These are phyloP conservation scores for Sphaeramia orbicularis DNA, from an alignment of 2,797 vertebrate species.

Conservation along the genomic window DNA sequence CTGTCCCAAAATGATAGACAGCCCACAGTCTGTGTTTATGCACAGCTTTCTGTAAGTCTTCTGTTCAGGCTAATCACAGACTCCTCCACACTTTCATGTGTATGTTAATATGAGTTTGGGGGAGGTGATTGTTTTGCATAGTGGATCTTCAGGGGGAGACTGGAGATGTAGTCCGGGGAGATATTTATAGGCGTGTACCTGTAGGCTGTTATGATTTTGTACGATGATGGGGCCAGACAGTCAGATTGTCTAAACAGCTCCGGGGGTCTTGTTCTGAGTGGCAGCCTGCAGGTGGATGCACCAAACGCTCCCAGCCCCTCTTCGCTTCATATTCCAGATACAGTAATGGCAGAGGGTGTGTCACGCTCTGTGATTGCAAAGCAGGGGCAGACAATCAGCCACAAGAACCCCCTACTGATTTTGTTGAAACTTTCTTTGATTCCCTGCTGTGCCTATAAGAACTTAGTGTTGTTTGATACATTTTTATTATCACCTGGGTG, in stretches of 20 bases:
- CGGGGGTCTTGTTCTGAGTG: slow-evolving; percentile 50
- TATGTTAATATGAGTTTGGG: slow-evolving; percentile 60
- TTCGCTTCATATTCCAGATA: slow-evolving; percentile 36
- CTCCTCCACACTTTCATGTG: slow-evolving; percentile 59
- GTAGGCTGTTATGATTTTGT: slow-evolving; percentile 67
- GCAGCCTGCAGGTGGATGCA: slow-evolving; percentile 55
- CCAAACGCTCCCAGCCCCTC: slow-evolving; percentile 31
- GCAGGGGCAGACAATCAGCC: slow-evolving; percentile 63
- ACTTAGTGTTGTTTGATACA: slow-evolving; percentile 46
- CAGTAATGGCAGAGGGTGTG: slow-evolving; percentile 55
- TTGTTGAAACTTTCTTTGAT: slow-evolving; percentile 55
- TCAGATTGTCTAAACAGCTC: slow-evolving; percentile 60
- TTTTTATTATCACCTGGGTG: slow-evolving; percentile 43
- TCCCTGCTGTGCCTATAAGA: slow-evolving; percentile 34
- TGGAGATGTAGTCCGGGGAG: slow-evolving; percentile 6
- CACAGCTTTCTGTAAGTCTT: slow-evolving; percentile 39
- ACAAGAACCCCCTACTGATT: slow-evolving; percentile 58
- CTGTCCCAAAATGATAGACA: slow-evolving; percentile 53
- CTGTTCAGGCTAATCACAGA: slow-evolving; percentile 69
- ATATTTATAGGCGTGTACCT: slow-evolving; percentile 47
- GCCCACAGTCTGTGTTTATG: slow-evolving; percentile 48
- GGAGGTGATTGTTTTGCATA: slow-evolving; percentile 66
- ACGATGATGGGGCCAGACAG: slow-evolving; percentile 58
- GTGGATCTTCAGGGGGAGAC: slow-evolving; percentile 45
- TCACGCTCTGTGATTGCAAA: slow-evolving; percentile 65